phyloP scores from a whole-genome alignment of 2,113 vertebrate species.

The Hiodon tergisus region DNA sequence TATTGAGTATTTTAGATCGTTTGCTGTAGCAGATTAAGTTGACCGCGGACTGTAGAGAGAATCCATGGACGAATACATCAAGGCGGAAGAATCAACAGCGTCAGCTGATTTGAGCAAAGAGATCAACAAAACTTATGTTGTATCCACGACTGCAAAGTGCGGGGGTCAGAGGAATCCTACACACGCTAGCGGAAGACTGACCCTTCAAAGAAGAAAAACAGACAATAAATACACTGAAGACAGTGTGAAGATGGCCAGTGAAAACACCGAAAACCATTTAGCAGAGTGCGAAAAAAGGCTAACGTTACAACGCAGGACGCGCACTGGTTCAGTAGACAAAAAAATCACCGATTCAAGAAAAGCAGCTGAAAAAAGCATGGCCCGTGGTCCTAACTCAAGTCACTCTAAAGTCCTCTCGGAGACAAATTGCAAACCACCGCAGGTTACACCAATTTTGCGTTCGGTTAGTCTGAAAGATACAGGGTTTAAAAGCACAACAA shows the following conservation, averaged over 20 bases:
- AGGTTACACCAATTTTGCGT: slow-evolving; percentile 22
- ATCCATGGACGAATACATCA: slow-evolving; percentile 22
- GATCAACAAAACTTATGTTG: slow-evolving; percentile 71
- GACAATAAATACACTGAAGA: slow-evolving; percentile 40
- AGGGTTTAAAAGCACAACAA: slow-evolving; percentile 17
- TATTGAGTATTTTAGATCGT: too few species aligned
- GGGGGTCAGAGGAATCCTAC: slow-evolving; percentile 20
- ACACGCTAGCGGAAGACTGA: slow-evolving; percentile 47
- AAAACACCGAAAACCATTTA: slow-evolving; percentile 36
- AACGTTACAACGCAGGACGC: slow-evolving; percentile 56
- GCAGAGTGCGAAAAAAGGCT: slow-evolving; percentile 48
- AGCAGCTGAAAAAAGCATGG: slow-evolving; percentile 16
- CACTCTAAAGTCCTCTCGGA: slow-evolving; percentile 32
- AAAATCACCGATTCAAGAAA: not conserved
- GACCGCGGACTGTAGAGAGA: not conserved
- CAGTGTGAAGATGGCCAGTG: slow-evolving; percentile 31
- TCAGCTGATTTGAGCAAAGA: slow-evolving; percentile 48
- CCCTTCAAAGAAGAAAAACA: slow-evolving; percentile 69
- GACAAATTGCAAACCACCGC: slow-evolving; percentile 29
- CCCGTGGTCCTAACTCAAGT: slow-evolving; percentile 17
- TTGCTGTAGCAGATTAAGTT: too few species aligned
- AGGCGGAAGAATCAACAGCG: slow-evolving; percentile 32
- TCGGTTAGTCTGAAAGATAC: slow-evolving; percentile 49
- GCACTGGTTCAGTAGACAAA: slow-evolving; percentile 48
- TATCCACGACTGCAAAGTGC: slow-evolving; percentile 61